phyloP scores from a whole-genome alignment of 1,140 invertebrate species.

The Gryon sp. region DNA sequence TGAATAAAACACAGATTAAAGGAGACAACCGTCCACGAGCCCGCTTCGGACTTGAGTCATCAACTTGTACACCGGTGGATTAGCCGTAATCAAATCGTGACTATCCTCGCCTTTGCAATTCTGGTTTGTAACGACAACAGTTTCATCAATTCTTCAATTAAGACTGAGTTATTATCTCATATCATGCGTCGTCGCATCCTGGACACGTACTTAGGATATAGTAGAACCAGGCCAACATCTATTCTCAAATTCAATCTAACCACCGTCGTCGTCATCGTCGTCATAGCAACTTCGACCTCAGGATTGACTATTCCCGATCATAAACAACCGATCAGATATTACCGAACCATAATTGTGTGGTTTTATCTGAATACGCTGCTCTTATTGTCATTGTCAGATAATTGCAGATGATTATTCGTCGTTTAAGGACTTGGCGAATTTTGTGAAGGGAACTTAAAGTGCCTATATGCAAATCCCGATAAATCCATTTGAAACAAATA shows the following conservation, averaged over 20 bases:
- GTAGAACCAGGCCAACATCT: background rate
- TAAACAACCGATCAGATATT: background rate
- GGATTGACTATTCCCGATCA: constrained; percentile 3
- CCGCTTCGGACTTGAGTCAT: constrained; percentile 43
- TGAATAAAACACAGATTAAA: constrained; percentile 32
- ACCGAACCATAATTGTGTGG: background rate
- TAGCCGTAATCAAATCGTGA: constrained; percentile 60
- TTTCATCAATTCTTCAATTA: constrained; percentile 63
- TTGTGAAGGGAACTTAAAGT: constrained; percentile 37
- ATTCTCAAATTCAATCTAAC: constrained; percentile 6
- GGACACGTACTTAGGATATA: constrained; percentile 62
- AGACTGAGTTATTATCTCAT: constrained; percentile 67
- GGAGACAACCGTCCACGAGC: constrained; percentile 57
- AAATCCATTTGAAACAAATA: constrained; percentile 1
- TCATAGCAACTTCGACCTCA: background rate
- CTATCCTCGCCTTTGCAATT: constrained; percentile 58
- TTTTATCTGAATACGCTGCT: too few species aligned
- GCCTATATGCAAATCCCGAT: background rate
- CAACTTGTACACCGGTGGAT: constrained; percentile 55
- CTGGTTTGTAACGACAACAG: constrained; percentile 61
- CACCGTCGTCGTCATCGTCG: background rate
- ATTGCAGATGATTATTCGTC: constrained; percentile 60
- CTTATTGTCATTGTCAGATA: constrained; percentile 6
- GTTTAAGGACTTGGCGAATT: constrained; percentile 17
- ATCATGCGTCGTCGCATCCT: constrained; percentile 44